Evolutionary conservation across 2,113 vertebrate species (phyloP).

Genomic region (Accipiter cooperii): DNA sequence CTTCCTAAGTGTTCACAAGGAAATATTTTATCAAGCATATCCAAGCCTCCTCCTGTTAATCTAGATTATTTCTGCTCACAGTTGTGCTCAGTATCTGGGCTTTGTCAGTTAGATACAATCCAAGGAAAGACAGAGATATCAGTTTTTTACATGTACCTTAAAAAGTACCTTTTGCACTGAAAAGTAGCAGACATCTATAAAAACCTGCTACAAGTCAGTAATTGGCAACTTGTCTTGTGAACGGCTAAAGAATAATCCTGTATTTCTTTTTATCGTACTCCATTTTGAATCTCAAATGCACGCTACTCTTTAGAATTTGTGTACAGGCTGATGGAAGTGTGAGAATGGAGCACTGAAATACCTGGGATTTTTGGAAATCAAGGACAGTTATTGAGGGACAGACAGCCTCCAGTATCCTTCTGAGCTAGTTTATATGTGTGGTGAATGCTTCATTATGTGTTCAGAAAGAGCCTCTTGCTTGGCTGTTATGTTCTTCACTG

Average conservation of each 20-base stretch:
- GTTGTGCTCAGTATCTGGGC: neutral
- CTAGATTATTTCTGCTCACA: neutral
- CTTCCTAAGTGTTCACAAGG: neutral
- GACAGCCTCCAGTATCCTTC: neutral
- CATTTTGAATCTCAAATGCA: neutral
- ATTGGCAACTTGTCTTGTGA: neutral
- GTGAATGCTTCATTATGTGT: neutral
- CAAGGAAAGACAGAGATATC: neutral
- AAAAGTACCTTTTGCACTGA: neutral
- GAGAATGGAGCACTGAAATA: neutral
- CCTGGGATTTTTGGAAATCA: neutral
- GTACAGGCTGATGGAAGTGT: neutral
- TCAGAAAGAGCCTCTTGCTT: neutral
- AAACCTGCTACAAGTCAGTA: neutral
- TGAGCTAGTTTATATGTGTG: neutral
- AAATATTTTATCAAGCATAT: neutral
- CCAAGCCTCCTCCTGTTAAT: neutral
- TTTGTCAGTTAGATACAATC: neutral
- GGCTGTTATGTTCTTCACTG: neutral
- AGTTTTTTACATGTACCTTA: neutral
- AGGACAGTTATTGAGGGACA: neutral
- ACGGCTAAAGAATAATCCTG: neutral
- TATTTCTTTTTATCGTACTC: neutral
- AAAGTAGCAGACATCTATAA: neutral
- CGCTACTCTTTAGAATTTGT: neutral